Evolutionary conservation across 92 coral and sea anemone genomes (phyloP).

Genomic region (Palythoa heliodiscus): DNA sequence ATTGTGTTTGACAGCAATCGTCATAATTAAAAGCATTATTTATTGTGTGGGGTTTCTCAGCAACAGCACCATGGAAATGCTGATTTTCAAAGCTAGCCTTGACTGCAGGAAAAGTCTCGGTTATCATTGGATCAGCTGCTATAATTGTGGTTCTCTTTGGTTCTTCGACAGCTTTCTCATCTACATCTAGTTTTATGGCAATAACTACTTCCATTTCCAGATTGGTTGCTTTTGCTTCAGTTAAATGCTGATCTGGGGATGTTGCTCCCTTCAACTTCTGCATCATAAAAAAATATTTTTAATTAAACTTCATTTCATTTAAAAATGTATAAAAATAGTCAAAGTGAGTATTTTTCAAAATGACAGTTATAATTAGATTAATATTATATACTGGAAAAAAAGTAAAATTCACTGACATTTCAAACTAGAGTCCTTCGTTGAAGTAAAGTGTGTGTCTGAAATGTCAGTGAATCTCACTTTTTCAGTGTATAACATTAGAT

Average conservation of each 20-base stretch:
- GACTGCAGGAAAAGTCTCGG: not conserved
- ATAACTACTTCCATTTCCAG: not conserved
- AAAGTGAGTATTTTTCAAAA: not conserved
- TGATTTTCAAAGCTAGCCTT: not conserved
- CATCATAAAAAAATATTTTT: not conserved
- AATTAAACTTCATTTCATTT: not conserved
- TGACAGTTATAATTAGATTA: no score
- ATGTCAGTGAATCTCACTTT: no score
- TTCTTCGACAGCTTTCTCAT: not conserved
- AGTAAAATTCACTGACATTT: no score
- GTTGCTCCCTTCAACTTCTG: not conserved
- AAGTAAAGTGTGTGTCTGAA: no score
- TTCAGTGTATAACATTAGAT: no score
- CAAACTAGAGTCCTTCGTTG: no score
- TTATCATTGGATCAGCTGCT: not conserved
- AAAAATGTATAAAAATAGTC: not conserved
- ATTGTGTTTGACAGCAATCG: not conserved
- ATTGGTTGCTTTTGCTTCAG: not conserved
- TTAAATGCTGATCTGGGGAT: not conserved
- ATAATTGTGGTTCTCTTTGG: not conserved
- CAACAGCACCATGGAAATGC: not conserved
- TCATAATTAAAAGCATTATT: not conserved
- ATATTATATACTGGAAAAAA: no score
- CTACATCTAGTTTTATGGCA: not conserved
- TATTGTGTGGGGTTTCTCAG: not conserved